A percentile compares a stretch with the other conserved stretches of the same genome.
These are phyloP conservation scores for Molossus molossus DNA, from an alignment of 2,797 vertebrate genomes.

Conservation along the genomic window DNA sequence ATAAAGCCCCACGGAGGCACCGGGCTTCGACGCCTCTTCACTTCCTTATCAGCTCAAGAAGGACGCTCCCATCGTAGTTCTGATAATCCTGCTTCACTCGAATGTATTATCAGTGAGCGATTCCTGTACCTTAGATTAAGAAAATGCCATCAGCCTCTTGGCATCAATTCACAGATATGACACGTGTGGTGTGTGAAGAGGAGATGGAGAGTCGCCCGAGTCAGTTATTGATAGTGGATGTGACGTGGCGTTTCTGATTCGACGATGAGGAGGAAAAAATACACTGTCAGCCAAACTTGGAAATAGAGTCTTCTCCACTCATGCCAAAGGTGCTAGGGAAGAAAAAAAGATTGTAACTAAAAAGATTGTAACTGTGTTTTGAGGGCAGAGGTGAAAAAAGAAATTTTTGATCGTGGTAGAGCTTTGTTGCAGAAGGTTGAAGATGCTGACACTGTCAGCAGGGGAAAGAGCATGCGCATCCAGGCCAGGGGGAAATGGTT, in stretches of 20 bases:
- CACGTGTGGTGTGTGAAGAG: accelerated
- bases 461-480: not conserved
- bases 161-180: slow-evolving; percentile 56
- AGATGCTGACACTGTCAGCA: not conserved
- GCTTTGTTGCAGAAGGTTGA: not conserved
- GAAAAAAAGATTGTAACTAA: not conserved
- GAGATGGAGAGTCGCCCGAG: accelerated
- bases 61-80: slow-evolving; percentile 86
- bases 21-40: slow-evolving; percentile 83
- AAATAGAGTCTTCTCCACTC: not conserved
- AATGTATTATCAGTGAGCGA: slow-evolving; percentile 26
- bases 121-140: slow-evolving; percentile 70
- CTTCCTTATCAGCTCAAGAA: slow-evolving; percentile 87
- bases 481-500: not conserved
- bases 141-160: slow-evolving; percentile 49
- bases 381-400: slow-evolving; percentile 3
- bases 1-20: slow-evolving; percentile 82
- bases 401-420: not conserved
- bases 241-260: slow-evolving; percentile 11
- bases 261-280: not conserved
- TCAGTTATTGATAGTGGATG: not conserved
- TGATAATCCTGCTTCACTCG: slow-evolving; percentile 77
- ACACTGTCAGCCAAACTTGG: not conserved
- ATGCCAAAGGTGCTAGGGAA: not conserved
- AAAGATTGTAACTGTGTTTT: not conserved